Base-by-base conservation (phyloP, 1,140 invertebrate species). In the Conus ventricosus region DNA sequence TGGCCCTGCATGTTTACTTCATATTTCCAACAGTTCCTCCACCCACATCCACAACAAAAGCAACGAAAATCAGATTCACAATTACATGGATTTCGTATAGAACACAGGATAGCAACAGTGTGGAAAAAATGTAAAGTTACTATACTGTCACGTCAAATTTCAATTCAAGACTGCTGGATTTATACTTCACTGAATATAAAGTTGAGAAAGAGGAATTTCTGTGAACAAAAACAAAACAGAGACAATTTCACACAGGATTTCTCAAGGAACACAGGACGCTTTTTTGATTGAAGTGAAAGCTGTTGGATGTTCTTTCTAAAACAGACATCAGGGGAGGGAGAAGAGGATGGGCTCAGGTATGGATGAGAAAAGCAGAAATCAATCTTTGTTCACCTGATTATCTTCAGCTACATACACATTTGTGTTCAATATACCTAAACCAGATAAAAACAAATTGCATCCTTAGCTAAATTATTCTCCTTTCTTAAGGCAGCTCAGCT, bases 401-500 rank as follows among this genome's bases (percentile, higher is more conserved):
- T 71, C 6, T 71, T n/a, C 67, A 20, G 11, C 6, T 71, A 20
- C 20, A 20, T 71, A 71, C 20, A 17, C 15, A 7, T 10, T 71
- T 71, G 17, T 0, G 23, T 71, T 71, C 67, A 71, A 17, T 71
- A 71, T n/a, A 71, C 11, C 67, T 71, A 20, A 0, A 20, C 67
- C 15, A 71, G 67, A 10, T 71, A 71, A 20, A 71, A n/a, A 78
- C 8, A 78, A 78, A 39, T 7, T 13, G 25, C 25, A 78, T 51
- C 76, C 76, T 23, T 10, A 76, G 15, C 23, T 8, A 11, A 6
- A 51, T 39, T 78, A 13, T 51, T 78, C 76, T 78, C 39, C 13
- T 39, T 39, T 39, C 25, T 78, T 78, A 78, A 71, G 67, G 67
- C 67, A 71, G 67, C 67, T 71, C 67, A 63, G 60, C 60, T 71